Base-by-base conservation (phyloP, 2,113 vertebrate genomes). In the Hipposideros armiger region DNA sequence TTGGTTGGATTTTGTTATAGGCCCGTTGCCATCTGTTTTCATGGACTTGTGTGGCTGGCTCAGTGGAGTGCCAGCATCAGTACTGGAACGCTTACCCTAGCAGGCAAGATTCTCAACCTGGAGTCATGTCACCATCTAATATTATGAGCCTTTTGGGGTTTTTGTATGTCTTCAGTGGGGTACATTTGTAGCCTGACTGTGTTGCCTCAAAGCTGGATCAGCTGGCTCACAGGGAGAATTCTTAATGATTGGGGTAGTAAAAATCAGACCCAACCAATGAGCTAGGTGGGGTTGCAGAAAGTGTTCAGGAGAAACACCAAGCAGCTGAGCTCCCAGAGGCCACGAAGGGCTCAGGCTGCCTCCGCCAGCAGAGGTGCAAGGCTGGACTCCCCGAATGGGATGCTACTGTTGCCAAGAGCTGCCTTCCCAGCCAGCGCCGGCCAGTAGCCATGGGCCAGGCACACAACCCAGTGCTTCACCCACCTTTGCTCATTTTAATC, bases 111-210 rank as follows among this genome's bases (percentile, higher is more conserved):
- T 72, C 84, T 95, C 73, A 80, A 66, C 72, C 67, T 72, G 40
- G 64, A 92, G 74, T 80, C n/a, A 13, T 32, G 50, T 86, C 91
- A 80, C 22, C 93, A 72, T 66, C 88, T 72, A 87, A 83, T 30
- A 60, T 45, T 85, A 70, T 83, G 74, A 94, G 95, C 89, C 40
- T 8, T 88, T 97, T 70, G 90, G 58, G 90, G 95, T 87, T 90
- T 89, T 89, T 54, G 7, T 93, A 28, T 24, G 92, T 90, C 47
- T 92, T 90, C 87, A 96, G 36, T 92, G 89, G 97, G 82, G 80
- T 90, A 86, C 86, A 92, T 97, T 91, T 90, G 93, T 97, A 98
- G 96, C 92, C 89, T 97, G 92, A 96, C 4, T 62, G 28, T 87
- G 28, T 70, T 80, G 30, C n/a, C 52, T 20, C 60, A 30, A 62